These are phyloP conservation scores for Progne subis DNA, from an alignment of 2,113 vertebrate genomes.

Conservation along the genomic window DNA sequence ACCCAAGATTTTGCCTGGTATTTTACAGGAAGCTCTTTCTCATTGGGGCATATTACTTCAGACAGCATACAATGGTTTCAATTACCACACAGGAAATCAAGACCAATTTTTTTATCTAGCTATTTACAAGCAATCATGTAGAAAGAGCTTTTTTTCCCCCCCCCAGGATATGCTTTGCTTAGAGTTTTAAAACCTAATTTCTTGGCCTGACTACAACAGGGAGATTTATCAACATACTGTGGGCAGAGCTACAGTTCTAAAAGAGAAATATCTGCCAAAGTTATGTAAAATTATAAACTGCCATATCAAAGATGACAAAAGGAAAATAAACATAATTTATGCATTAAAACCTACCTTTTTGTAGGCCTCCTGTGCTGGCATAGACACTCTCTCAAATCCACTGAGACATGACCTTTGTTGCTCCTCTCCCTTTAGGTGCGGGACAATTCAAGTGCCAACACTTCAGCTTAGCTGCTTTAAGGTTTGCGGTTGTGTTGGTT, in stretches of 20 bases:
- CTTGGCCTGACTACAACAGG: background rate
- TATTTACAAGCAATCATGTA: background rate
- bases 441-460: background rate
- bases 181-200: background rate
- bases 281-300: background rate
- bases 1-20: background rate
- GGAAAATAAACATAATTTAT: background rate
- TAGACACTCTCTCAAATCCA: rapidly evolving
- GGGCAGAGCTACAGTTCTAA: background rate
- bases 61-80: background rate
- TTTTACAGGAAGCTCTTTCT: background rate
- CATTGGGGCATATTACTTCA: background rate
- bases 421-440: background rate
- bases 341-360: background rate
- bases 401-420: rapidly evolving
- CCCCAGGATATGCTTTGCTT: background rate
- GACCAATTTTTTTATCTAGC: background rate
- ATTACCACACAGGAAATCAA: background rate
- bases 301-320: background rate
- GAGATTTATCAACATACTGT: background rate
- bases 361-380: background rate
- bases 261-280: background rate
- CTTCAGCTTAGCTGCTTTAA: background rate
- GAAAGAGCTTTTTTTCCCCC: background rate
- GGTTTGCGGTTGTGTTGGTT: background rate